Conservation (phyloP, 2,113 vertebrate species). For the Opisthocomus hoazin region DNA sequence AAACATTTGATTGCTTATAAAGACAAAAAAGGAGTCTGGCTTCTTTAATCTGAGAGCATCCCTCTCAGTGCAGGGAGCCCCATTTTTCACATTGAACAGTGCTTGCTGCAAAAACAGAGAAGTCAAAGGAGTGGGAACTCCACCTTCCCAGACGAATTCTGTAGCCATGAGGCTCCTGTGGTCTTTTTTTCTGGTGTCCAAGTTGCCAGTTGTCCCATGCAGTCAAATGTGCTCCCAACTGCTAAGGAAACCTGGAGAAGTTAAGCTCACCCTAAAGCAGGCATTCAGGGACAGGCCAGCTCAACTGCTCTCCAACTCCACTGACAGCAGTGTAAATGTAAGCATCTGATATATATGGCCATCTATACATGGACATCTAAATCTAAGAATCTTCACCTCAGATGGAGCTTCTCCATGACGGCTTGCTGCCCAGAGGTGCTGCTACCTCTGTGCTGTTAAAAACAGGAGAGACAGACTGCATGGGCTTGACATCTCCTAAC, state of each 20-base stretch:
- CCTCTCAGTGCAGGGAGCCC: background rate
- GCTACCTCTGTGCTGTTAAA: background rate
- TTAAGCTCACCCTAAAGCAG: background rate
- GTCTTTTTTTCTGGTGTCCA: background rate
- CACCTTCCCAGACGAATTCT: background rate
- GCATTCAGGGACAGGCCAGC: background rate
- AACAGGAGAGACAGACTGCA: background rate
- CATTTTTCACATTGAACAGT: background rate
- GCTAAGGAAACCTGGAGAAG: background rate
- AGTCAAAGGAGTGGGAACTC: background rate
- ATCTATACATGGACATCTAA: fast-evolving
- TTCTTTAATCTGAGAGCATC: background rate
- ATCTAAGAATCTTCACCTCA: background rate
- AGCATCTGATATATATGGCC: background rate
- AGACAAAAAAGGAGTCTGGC: background rate
- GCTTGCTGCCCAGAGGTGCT: background rate
- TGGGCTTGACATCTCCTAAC: fast-evolving
- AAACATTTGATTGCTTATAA: background rate
- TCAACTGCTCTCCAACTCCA: background rate
- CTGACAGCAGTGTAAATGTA: background rate
- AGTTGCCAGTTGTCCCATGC: background rate
- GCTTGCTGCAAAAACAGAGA: background rate
- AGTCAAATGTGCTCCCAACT: background rate
- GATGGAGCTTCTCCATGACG: background rate
- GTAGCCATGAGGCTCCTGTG: background rate